Base-by-base conservation (phyloP, 1,140 invertebrate species). In the Phymastichus coffea region DNA sequence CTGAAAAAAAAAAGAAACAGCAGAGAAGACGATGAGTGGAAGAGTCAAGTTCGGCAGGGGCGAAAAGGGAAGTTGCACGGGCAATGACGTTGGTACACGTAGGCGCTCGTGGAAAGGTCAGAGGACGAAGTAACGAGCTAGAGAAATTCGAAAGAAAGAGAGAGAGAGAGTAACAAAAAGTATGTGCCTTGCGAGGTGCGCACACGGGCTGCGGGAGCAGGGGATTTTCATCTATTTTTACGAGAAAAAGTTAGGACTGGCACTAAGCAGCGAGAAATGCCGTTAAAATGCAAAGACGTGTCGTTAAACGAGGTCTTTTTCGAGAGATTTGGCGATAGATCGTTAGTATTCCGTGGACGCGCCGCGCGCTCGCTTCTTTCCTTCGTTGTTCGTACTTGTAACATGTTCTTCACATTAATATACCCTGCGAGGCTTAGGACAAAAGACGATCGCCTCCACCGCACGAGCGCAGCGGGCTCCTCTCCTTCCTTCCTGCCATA, bases 361-460 rank as follows among this genome's bases (percentile, higher is more conserved):
- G 53, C 49, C 30, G 58, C 55, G 70, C 66, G n/a, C n/a, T 35
- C 60, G 54, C 69, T 65, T 70, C 72, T 72, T 70, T 74, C 71
- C 73, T 71, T 57, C 66, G 55, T 63, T 60, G 52, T 46, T 64
- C 61, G 47, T 68, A 57, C 65, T 64, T 71, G 71, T 73, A 75
- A 72, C 78, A 78, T 79, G 78, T 76, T 78, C 78, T 72, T 74
- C 76, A 68, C 78, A 80, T 80, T 80, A 80, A 80, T 80, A 80
- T 80, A 77, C 73, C 76, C 64, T 69, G n/a, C 75, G 66, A 65
- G 71, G 76, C 76, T 80, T 80, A 80, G 77, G 72, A 78, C 74
- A 77, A 78, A 73, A 72, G 71, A 76, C 75, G 72, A 78, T 73
- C 72, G 72, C 68, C 66, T 61, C 61, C 55, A 38, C 65, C 48